These are phyloP conservation scores for Octomys mimax DNA, from an alignment of 2,797 vertebrate genomes.

Conservation along the genomic window DNA sequence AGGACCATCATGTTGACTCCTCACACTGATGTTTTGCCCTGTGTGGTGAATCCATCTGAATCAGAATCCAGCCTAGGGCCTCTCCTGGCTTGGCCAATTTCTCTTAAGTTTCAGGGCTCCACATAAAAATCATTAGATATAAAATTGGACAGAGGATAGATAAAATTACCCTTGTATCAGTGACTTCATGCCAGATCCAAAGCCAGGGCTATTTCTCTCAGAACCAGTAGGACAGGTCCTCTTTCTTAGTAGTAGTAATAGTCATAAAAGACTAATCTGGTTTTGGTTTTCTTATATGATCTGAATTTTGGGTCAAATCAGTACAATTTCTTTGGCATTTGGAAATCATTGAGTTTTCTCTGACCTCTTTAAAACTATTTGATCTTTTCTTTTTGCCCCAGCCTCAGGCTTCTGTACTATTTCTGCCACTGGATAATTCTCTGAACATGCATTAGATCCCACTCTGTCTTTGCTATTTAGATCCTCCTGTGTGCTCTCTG, in stretches of 20 bases:
- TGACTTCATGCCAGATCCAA: background rate
- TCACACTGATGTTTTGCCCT: background rate
- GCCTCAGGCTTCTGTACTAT: background rate
- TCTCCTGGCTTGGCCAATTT: background rate
- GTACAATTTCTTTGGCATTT: background rate
- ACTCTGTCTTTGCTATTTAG: background rate
- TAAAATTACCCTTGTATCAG: background rate
- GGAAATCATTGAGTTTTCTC: background rate
- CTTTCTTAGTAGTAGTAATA: background rate
- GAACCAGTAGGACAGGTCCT: background rate
- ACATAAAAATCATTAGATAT: background rate
- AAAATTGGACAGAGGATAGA: background rate
- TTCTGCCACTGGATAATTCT: background rate
- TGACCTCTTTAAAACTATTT: background rate
- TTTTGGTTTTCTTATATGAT: background rate
- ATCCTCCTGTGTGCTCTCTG: background rate
- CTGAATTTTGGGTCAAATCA: background rate
- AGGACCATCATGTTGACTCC: background rate
- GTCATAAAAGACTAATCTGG: background rate
- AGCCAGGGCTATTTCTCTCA: background rate
- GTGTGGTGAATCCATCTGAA: background rate
- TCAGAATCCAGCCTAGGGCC: background rate
- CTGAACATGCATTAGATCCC: background rate
- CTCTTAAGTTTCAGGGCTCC: background rate
- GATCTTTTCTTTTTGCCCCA: background rate